Percentiles rank a stretch among this genome's conserved stretches.
Conservation (phyloP, 2,797 vertebrate species). For the Morus bassanus region DNA sequence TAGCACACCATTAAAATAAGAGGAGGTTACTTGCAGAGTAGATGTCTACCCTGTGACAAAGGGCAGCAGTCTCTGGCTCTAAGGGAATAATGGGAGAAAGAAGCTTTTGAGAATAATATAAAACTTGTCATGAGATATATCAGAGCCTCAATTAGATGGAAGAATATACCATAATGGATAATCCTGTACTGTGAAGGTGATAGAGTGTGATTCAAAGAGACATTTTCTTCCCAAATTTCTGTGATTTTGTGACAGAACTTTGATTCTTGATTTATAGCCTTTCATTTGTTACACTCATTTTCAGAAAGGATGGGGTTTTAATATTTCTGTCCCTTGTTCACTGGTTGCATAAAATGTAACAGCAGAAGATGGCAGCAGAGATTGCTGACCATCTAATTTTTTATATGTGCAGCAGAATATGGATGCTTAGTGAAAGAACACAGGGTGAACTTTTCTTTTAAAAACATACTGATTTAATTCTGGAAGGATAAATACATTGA, state of each 20-base stretch:
- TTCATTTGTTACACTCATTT: background rate
- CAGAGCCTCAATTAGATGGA: background rate
- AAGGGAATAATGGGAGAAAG: background rate
- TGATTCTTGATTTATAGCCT: background rate
- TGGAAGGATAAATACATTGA: slow-evolving; percentile 59
- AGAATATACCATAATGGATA: background rate
- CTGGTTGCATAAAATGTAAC: background rate
- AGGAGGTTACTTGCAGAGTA: background rate
- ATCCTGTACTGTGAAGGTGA: background rate
- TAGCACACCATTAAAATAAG: background rate
- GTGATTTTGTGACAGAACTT: background rate
- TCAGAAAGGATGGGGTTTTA: background rate
- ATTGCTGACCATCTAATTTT: background rate
- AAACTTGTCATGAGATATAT: background rate
- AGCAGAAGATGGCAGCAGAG: slow-evolving; percentile 80
- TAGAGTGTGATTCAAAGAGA: background rate
- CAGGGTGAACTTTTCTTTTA: slow-evolving; percentile 25
- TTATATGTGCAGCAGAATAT: background rate
- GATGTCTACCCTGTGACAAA: background rate
- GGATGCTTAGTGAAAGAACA: slow-evolving; percentile 3
- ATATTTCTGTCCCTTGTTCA: background rate
- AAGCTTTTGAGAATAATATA: background rate
- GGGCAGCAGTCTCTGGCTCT: background rate
- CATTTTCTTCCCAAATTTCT: background rate
- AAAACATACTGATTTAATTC: slow-evolving; percentile 60